Base-by-base conservation (phyloP, 1,140 invertebrate genomes). In the Lerema accius region DNA sequence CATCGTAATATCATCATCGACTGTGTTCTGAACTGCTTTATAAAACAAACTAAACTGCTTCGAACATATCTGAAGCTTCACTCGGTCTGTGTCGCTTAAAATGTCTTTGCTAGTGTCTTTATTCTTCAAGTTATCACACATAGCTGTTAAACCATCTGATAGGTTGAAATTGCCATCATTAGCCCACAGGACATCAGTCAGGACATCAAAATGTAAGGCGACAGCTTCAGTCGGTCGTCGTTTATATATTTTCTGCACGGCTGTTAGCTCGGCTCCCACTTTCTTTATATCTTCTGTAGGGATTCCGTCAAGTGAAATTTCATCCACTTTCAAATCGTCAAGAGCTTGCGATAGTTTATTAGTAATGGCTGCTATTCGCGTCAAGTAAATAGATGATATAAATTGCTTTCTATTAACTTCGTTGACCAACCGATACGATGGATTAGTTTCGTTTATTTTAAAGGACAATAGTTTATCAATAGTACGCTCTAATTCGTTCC, bases 201-300 rank as follows among this genome's bases (percentile, higher is more conserved):
- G 62, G 1, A 82, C 19, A 75, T 89, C 87, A 26, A 88, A 84
- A 71, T 90, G 85, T 51, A 90, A 67, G 11, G 80, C 78, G 3
- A 91, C 64, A 6, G 73, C 67, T 40, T 91, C 90, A 3, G 78
- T 50, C 0, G 87, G 73, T 65, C 78, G 76, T 65, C 82, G 79
- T 69, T 78, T 86, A 19, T 86, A 86, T 11, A 81, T 51, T 67
- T 72, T 86, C 53, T 78, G 72, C 28, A 91, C 69, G 4, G 64
- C 46, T 14, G 53, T 43, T 10, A 91, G 63, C 35, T 89, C 82
- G 19, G 32, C 32, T 45, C 61, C 50, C 6, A 78, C 43, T 62
- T 53, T 60, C 46, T 76, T 78, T 0, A 50, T 62, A 61, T 88
- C 76, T 50, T 74, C 70, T 45, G 76, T 69, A 16, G 69, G 45